Evolutionary conservation across 2,888 invertebrate genomes (phyloP).

Genomic region (Sisyra terminalis): DNA sequence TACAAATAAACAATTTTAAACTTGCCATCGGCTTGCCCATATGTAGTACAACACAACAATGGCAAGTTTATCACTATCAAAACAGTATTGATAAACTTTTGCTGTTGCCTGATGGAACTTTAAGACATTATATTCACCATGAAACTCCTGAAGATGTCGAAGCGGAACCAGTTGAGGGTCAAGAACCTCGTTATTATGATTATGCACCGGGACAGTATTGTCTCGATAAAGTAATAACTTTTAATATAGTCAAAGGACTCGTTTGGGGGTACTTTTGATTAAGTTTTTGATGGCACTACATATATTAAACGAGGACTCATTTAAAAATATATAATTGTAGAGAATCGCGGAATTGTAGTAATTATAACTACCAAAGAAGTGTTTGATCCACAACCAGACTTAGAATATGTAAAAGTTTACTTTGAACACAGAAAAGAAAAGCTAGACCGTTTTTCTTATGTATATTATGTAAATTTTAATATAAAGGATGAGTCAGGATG

Average conservation of each 20-base stretch:
- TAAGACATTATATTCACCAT: conserved; percentile 53
- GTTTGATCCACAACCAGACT: too few relatives aligned
- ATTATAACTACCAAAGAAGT: too few relatives aligned
- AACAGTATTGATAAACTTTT: conserved; percentile 43
- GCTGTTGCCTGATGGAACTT: conserved; percentile 49
- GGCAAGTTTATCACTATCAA: conserved; percentile 46
- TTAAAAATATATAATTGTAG: background rate
- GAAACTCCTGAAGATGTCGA: conserved; percentile 27
- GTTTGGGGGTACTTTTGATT: too few relatives aligned
- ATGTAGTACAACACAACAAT: conserved; percentile 51
- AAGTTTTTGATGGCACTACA: too few relatives aligned
- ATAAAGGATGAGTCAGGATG: too few relatives aligned
- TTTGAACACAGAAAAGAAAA: too few relatives aligned
- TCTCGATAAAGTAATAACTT: conserved; percentile 54
- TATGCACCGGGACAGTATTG: conserved; percentile 64
- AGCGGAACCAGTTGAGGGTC: conserved; percentile 23
- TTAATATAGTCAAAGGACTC: too few relatives aligned
- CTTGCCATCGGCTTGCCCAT: conserved; percentile 48
- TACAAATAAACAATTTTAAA: conserved; percentile 8
- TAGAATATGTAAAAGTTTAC: too few relatives aligned
- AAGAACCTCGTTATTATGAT: conserved; percentile 45
- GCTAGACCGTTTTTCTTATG: too few relatives aligned
- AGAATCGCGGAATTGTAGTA: too few relatives aligned
- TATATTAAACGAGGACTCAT: too few relatives aligned
- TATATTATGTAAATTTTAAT: too few relatives aligned